Percentiles rank a stretch among this genome's conserved stretches.
These are phyloP conservation scores for Pagrus major DNA, from an alignment of 2,113 vertebrate genomes.

Conservation along the genomic window DNA sequence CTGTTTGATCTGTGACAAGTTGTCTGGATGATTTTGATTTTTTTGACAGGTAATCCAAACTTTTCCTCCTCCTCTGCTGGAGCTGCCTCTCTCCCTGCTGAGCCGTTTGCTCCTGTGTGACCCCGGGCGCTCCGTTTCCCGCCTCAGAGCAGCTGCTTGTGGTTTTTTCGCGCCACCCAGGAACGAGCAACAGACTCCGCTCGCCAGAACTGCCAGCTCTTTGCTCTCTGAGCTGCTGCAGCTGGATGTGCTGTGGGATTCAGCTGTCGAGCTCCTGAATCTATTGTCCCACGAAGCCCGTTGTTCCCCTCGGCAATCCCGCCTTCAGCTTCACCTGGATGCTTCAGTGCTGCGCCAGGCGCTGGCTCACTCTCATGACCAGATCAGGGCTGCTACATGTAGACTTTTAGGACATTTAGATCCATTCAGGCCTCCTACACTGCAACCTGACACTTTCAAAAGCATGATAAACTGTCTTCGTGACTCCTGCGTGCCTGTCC, in stretches of 20 bases:
- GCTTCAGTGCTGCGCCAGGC: constrained; percentile 75
- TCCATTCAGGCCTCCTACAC: constrained; percentile 37
- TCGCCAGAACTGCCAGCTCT: constrained; percentile 74
- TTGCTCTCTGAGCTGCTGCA: constrained; percentile 80
- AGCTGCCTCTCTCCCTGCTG: constrained; percentile 90
- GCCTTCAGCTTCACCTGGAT: constrained; percentile 73
- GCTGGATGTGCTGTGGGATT: constrained; percentile 70
- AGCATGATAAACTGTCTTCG: constrained; percentile 69
- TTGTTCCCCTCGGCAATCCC: constrained; percentile 64
- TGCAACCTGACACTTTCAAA: constrained; percentile 68
- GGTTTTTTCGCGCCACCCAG: constrained; percentile 74
- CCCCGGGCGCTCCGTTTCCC: constrained; percentile 70
- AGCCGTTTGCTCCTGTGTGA: constrained; percentile 88
- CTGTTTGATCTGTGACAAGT: constrained; percentile 62
- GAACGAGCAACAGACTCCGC: background rate
- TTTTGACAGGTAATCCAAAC: constrained; percentile 85
- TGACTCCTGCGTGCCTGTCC: constrained; percentile 73
- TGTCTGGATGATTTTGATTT: constrained; percentile 53
- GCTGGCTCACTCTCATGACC: constrained; percentile 80
- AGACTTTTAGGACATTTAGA: constrained; percentile 86
- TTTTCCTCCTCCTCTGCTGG: constrained; percentile 77
- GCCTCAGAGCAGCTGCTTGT: constrained; percentile 77
- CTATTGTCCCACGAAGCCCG: constrained; percentile 85
- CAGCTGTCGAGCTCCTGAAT: constrained; percentile 86
- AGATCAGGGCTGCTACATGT: constrained; percentile 86